These are phyloP conservation scores for Halictus rubicundus DNA, from an alignment of 1,140 invertebrate genomes.

Conservation along the genomic window DNA sequence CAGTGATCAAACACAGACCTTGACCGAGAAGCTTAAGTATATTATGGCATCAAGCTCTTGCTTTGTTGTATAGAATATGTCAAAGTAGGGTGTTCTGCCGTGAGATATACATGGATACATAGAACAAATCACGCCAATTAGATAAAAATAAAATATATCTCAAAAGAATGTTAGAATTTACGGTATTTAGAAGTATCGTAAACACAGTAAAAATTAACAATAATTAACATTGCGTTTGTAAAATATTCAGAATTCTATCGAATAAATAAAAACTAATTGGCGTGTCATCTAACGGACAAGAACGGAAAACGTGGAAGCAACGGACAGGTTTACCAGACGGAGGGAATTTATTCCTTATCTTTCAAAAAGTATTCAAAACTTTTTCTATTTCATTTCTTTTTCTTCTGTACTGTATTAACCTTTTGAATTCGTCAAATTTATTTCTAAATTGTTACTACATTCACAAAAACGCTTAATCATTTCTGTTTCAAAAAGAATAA, in stretches of 20 bases:
- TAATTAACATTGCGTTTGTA: background rate
- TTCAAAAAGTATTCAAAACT: background rate
- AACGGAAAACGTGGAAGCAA: conserved; percentile 52
- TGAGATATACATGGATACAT: conserved; percentile 24
- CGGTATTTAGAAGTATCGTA: too few relatives aligned
- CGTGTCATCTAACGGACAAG: conserved; percentile 44
- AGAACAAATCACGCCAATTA: conserved; percentile 43
- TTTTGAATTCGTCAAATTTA: background rate
- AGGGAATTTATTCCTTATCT: conserved; percentile 16
- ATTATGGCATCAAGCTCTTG: conserved; percentile 33
- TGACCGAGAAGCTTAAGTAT: conserved; percentile 43
- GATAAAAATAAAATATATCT: conserved; percentile 20
- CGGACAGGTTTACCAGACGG: conserved; percentile 45
- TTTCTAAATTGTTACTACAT: background rate
- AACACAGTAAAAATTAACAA: background rate
- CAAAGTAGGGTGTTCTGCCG: conserved; percentile 39
- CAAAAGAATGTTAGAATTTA: background rate
- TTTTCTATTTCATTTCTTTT: background rate
- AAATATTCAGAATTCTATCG: background rate
- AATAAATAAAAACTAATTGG: conserved; percentile 29
- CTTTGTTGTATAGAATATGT: conserved; percentile 16
- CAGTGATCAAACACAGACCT: conserved; percentile 38
- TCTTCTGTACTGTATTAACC: background rate
- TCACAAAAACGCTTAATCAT: background rate
- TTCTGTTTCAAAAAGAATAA: background rate